phyloP scores from a whole-genome alignment of 2,797 vertebrate species.

The Brachymystax lenok region DNA sequence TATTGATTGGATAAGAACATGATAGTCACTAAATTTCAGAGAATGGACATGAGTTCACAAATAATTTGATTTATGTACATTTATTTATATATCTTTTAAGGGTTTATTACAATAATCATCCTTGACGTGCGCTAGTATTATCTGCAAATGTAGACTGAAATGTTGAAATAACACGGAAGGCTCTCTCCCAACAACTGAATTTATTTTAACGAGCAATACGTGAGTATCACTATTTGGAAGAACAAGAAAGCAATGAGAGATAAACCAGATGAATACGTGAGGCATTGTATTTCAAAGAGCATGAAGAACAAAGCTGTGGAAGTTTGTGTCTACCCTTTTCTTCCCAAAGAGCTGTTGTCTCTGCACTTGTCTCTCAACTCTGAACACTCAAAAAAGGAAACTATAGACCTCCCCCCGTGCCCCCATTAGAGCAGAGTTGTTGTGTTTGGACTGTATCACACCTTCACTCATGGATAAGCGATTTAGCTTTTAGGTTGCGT shows the following conservation, averaged over 20 bases:
- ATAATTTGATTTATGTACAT: no score
- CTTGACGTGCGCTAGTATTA: background rate
- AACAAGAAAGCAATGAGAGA: background rate
- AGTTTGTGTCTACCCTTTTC: background rate
- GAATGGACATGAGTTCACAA: no score
- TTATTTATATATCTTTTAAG: no score
- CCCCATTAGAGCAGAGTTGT: background rate
- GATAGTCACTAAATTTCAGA: no score
- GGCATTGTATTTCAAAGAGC: constrained; percentile 27
- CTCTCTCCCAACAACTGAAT: background rate
- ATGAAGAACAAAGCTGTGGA: background rate
- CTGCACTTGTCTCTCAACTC: background rate
- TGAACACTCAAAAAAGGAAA: background rate
- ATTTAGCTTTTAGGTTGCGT: constrained; percentile 61
- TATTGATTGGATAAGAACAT: no score
- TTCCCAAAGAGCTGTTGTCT: background rate
- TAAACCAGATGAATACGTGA: constrained; percentile 31
- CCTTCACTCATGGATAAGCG: constrained; percentile 71
- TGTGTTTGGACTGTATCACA: constrained; percentile 49
- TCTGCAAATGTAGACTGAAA: no score
- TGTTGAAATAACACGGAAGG: background rate
- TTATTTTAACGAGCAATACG: background rate
- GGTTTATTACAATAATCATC: background rate
- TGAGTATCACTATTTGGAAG: background rate
- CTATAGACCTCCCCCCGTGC: no score